Evolutionary conservation across 2,797 vertebrate species (phyloP).

Genomic region (Xenentodon cancila): DNA sequence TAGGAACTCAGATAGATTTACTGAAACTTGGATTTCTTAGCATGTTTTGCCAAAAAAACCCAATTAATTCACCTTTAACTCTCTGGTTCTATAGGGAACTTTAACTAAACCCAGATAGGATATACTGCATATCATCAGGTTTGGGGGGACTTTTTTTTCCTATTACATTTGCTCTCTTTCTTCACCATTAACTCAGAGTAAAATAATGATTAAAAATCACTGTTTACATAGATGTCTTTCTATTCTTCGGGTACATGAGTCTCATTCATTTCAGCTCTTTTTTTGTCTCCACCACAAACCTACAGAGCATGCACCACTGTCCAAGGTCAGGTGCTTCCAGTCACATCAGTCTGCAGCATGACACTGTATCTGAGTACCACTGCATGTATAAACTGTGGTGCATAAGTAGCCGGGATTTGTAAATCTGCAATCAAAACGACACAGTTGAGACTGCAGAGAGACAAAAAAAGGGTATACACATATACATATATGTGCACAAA

Average conservation of each 20-base stretch:
- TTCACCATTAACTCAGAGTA: background rate
- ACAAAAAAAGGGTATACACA: constrained; percentile 13
- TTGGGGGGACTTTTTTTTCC: background rate
- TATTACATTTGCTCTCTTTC: no score
- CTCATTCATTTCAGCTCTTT: background rate
- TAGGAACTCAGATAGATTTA: no score
- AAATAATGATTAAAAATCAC: background rate
- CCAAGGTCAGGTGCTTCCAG: constrained; percentile 74
- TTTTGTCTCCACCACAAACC: constrained; percentile 12
- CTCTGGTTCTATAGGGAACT: background rate
- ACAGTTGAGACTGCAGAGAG: background rate
- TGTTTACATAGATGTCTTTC: background rate
- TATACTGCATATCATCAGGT: constrained; percentile 44
- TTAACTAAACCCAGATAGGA: background rate
- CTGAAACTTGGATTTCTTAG: no score
- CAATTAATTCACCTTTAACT: background rate
- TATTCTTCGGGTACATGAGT: background rate
- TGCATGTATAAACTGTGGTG: background rate
- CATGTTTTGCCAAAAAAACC: background rate
- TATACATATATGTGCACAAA: constrained; percentile 23
- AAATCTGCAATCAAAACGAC: constrained; percentile 14
- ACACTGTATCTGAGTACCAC: constrained; percentile 23
- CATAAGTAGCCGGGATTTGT: background rate
- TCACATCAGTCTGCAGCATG: constrained; percentile 44
- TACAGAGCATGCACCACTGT: constrained; percentile 37